Conservation (phyloP, 2,888 invertebrate genomes). For the Siphlonurus alternatus region DNA sequence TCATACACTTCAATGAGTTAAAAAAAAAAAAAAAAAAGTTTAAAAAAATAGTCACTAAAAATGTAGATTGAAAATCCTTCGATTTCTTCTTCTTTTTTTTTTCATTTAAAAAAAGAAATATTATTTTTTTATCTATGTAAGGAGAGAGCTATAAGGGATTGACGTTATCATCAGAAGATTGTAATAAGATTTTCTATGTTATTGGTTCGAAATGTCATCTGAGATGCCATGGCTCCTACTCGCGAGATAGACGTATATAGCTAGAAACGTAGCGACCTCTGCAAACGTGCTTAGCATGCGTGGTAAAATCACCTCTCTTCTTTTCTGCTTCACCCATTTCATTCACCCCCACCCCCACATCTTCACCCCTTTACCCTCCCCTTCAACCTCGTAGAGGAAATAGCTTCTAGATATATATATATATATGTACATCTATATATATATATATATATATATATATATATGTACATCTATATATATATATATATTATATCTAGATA, state of each 20-base stretch:
- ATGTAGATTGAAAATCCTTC: no score
- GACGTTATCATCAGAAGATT: neutral
- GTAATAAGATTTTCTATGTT: slow-evolving; percentile 2
- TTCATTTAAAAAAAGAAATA: no score
- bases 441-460: no score
- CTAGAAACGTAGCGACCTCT: neutral
- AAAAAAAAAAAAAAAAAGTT: no score
- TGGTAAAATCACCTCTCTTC: neutral
- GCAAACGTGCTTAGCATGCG: slow-evolving; percentile 2
- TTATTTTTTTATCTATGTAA: no score
- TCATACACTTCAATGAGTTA: no score
- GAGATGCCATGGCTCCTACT: neutral
- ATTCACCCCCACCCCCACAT: neutral
- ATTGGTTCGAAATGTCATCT: no score
- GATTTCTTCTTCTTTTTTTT: no score
- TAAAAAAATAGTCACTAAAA: no score
- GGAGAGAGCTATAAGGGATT: neutral
- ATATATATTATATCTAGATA: neutral
- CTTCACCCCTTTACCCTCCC: neutral
- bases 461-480: no score
- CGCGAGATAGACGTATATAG: neutral
- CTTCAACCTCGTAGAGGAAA: neutral
- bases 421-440: no score
- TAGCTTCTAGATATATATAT: neutral
- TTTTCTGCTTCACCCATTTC: neutral